Evolutionary conservation across 2,888 invertebrate genomes (phyloP), one percentile per base, ranked within the genome.

Genomic region (Neoaliturus tenellus): DNA sequence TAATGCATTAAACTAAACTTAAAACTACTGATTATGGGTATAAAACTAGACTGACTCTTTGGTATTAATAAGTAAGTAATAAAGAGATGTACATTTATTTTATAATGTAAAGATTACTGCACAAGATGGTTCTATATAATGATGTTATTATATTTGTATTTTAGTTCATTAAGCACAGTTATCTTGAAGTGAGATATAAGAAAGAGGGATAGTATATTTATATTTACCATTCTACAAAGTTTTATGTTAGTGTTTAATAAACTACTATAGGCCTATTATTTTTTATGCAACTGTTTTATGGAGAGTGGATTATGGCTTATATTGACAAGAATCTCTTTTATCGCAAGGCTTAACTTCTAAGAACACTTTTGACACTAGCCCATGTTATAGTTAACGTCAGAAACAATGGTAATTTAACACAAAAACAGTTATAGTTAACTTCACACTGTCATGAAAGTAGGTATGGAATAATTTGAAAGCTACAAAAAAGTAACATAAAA

Each of bases 41-140:
- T 62, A 28, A 14, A 28, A 62, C 17, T 28, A 28, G 62, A 62
- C 62, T 62, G 62, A 62, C 31, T 17, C 62, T 62, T 28, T 62
- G 62, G 62, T 62, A 62, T 62, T 62, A 62, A 62, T 62, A 62
- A 17, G 14, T 28, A 31, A 28, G 31, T 55, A 55, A 55, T 62
- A 28, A 62, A 62, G 62, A 62, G 31, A 62, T 31, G 62, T 62
- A 55, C 23, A 62, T 62, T 62, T 62, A 62, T 62, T 62, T 31
- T 62, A n/a, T 55, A 55, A 55, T 23, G 55, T 23, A 12, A 55
- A 55, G 55, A 55, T 55, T 55, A 1, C 55, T 23, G 20, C 23
- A 55, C 20, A 25, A 25, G 55, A 23, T 23, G 55, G 55, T 10
- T 55, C 20, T 55, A 55, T 55, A 55, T 55, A 55, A 8, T 8